Percentiles rank a stretch among this genome's conserved stretches.
Conservation (phyloP, 1,140 invertebrate species). For the Tetragonula clypearis region DNA sequence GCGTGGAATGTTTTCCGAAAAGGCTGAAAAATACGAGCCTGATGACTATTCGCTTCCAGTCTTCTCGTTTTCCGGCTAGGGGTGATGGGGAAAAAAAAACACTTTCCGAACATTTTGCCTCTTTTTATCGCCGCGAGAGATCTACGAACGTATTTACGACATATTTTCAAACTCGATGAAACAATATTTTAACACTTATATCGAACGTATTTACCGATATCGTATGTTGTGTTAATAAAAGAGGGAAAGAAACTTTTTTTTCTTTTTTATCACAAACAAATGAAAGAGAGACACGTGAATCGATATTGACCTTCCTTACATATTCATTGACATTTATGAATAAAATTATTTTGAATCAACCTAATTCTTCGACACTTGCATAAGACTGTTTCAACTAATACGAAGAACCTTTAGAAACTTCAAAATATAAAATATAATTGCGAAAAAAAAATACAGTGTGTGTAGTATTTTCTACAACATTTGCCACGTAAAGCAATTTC, state of each 20-base stretch:
- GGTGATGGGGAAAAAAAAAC: not conserved
- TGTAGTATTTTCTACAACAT: no score
- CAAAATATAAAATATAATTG: no score
- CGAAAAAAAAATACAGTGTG: no score
- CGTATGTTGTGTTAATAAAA: not conserved
- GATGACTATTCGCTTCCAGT: not conserved
- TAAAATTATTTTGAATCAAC: no score
- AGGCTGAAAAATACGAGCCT: constrained; percentile 24
- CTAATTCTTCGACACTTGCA: no score
- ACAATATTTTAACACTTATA: not conserved
- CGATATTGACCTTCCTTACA: not conserved
- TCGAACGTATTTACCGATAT: not conserved
- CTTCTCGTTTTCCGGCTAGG: not conserved
- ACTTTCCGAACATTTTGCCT: not conserved
- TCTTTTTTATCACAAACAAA: not conserved
- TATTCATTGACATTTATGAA: no score
- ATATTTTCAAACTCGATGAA: not conserved
- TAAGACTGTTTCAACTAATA: no score
- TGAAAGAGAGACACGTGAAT: not conserved
- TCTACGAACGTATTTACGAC: not conserved
- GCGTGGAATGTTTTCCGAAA: constrained; percentile 10
- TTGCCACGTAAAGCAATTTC: no score
- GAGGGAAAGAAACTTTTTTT: no score
- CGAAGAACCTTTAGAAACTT: no score
- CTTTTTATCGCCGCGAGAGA: not conserved